phyloP scores from a whole-genome alignment of 1,140 invertebrate species.

The Drosophila mauritiana region DNA sequence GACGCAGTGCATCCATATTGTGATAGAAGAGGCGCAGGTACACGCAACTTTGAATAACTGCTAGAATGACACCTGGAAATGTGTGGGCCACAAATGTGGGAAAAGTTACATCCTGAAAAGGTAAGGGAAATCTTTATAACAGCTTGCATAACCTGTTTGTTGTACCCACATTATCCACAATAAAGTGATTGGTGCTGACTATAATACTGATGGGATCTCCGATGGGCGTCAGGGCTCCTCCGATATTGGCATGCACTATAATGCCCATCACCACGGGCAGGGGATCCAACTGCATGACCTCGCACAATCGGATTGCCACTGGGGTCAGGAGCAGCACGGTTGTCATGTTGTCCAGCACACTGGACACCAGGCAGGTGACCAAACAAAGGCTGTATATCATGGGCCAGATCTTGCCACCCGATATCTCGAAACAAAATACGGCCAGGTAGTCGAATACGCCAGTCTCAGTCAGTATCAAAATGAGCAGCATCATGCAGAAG shows the following conservation, averaged over 20 bases:
- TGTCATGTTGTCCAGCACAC: slow-evolving; percentile 92
- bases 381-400: slow-evolving; percentile 90
- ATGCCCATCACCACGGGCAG: slow-evolving; percentile 89
- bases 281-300: slow-evolving; percentile 92
- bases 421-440: slow-evolving; percentile 89
- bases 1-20: slow-evolving; percentile 86
- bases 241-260: slow-evolving; percentile 92
- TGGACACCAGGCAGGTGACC: slow-evolving; percentile 89
- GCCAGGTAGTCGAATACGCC: slow-evolving; percentile 93
- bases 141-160: background rate
- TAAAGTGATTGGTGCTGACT: slow-evolving; percentile 89
- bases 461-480: slow-evolving; percentile 91
- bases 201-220: slow-evolving; percentile 94
- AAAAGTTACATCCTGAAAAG: slow-evolving; percentile 89
- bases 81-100: slow-evolving; percentile 89
- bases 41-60: slow-evolving; percentile 86
- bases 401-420: slow-evolving; percentile 90
- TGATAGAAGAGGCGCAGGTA: slow-evolving; percentile 88
- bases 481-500: slow-evolving; percentile 94
- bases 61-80: slow-evolving; percentile 88
- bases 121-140: background rate
- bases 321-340: slow-evolving; percentile 92
- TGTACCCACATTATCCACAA: slow-evolving; percentile 86
- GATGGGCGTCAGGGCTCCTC: slow-evolving; percentile 91
- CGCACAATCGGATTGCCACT: slow-evolving; percentile 91